A percentile compares a stretch with the other conserved stretches of the same genome.
Evolutionary conservation across 2,113 vertebrate species (phyloP).

Genomic region (Numenius arquata): DNA sequence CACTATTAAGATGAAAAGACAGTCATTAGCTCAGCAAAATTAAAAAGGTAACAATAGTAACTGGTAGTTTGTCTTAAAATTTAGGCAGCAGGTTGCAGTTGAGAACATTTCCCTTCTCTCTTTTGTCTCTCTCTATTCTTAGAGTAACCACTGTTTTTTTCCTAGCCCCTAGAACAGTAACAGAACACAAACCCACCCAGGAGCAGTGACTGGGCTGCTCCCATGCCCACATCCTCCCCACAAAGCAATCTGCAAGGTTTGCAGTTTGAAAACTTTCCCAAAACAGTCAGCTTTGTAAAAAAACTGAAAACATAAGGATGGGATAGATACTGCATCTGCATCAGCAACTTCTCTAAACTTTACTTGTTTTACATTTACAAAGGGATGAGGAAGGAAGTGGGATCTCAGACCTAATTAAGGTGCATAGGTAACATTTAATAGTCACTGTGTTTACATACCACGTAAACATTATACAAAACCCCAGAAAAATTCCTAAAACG

Average conservation of each 20-base stretch:
- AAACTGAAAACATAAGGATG: background rate
- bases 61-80: background rate
- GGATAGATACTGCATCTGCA: background rate
- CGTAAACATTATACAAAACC: background rate
- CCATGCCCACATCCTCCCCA: background rate
- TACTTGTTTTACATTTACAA: background rate
- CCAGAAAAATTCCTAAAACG: background rate
- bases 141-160: background rate
- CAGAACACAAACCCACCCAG: background rate
- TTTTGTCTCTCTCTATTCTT: background rate
- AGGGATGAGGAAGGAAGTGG: background rate
- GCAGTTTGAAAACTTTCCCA: background rate
- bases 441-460: background rate
- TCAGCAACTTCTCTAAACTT: background rate
- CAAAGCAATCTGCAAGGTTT: background rate
- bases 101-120: background rate
- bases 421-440: background rate
- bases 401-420: background rate
- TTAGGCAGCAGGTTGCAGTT: background rate
- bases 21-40: background rate
- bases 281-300: background rate
- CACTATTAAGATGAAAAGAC: slow-evolving; percentile 74
- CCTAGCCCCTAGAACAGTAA: background rate
- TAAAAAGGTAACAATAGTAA: background rate
- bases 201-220: background rate